phyloP scores from a whole-genome alignment of 2,888 invertebrate genomes.

The Mermis nigrescens region DNA sequence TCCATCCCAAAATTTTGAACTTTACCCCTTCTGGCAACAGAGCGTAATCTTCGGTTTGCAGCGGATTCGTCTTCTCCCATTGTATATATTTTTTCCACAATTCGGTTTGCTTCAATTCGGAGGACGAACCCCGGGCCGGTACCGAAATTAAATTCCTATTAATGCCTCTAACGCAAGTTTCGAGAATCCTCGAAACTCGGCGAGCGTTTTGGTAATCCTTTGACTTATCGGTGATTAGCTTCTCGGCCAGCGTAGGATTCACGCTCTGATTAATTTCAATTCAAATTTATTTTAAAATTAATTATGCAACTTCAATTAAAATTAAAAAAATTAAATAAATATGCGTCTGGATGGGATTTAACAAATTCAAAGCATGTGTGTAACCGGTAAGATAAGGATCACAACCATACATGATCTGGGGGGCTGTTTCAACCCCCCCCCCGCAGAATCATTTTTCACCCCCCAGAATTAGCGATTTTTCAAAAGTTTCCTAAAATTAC shows the following conservation, averaged over 20 bases:
- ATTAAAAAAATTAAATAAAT: too few relatives aligned
- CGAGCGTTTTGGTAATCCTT: slow-evolving; percentile 94
- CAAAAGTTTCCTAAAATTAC: too few relatives aligned
- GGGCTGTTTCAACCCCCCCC: too few relatives aligned
- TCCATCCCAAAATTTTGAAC: not conserved
- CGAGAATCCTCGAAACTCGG: slow-evolving; percentile 82
- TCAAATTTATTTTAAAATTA: too few relatives aligned
- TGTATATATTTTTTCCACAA: slow-evolving; percentile 95
- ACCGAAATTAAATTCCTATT: slow-evolving; percentile 86
- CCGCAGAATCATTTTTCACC: too few relatives aligned
- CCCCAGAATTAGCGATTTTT: too few relatives aligned
- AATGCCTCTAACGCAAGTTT: slow-evolving; percentile 76
- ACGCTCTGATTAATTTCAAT: slow-evolving; percentile 54
- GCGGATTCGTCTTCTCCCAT: slow-evolving; percentile 90
- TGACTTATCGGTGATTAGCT: slow-evolving; percentile 87
- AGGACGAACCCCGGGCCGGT: slow-evolving; percentile 51
- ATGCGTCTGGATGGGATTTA: too few relatives aligned
- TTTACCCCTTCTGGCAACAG: slow-evolving; percentile 58
- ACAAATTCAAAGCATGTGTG: too few relatives aligned
- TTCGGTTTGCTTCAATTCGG: slow-evolving; percentile 48
- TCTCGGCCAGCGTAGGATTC: slow-evolving; percentile 71
- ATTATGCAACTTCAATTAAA: too few relatives aligned
- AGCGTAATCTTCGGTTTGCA: slow-evolving; percentile 84
- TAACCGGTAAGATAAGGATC: too few relatives aligned
- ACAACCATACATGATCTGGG: too few relatives aligned